Conservation (phyloP, 2,888 invertebrate species). For the Drosophila trichaetosa region DNA sequence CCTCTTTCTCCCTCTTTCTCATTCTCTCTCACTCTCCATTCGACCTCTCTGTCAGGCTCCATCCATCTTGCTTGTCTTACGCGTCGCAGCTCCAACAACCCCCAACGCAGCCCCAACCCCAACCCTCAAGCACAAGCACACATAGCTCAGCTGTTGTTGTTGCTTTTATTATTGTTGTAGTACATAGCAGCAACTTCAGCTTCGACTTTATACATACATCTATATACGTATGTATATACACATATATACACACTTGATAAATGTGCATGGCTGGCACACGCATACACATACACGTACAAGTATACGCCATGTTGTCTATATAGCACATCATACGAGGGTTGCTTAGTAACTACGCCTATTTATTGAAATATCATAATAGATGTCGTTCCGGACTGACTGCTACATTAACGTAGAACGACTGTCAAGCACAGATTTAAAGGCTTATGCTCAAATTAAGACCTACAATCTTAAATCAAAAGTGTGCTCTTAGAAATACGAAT, state of each 20-base stretch:
- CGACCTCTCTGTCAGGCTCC: background rate
- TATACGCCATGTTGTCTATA: constrained; percentile 52
- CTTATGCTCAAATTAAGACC: background rate
- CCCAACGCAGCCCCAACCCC: constrained; percentile 39
- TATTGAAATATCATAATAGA: background rate
- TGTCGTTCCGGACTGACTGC: background rate
- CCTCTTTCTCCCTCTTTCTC: background rate
- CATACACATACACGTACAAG: constrained; percentile 29
- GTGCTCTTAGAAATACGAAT: background rate
- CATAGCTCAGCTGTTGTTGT: constrained; percentile 35
- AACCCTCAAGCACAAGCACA: constrained; percentile 23
- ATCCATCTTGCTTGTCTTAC: constrained; percentile 46
- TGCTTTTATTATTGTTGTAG: constrained; percentile 32
- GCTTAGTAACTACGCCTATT: constrained; percentile 3
- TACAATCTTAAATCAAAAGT: background rate
- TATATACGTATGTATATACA: constrained; percentile 17
- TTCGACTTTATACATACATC: constrained; percentile 27
- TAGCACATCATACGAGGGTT: constrained; percentile 59
- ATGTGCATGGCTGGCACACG: constrained; percentile 65
- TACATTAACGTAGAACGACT: background rate
- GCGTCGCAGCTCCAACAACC: constrained; percentile 44
- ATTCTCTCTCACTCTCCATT: background rate
- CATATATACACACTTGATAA: constrained; percentile 65
- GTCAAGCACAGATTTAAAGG: background rate
- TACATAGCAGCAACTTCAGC: constrained; percentile 62